phyloP scores from a whole-genome alignment of 1,140 invertebrate species.

The Bemisia tabaci region DNA sequence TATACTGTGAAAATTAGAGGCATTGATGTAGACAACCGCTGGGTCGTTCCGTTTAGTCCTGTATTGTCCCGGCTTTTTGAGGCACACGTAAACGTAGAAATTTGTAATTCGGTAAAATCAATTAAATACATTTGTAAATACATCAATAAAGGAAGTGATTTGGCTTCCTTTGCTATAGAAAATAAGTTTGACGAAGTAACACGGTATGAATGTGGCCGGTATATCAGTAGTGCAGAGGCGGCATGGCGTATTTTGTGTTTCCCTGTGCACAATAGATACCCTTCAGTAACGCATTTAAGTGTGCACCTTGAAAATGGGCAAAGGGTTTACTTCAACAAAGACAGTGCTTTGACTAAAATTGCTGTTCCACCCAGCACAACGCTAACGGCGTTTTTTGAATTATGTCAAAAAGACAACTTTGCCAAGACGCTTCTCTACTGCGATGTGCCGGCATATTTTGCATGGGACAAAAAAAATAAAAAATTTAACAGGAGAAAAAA shows the following conservation, averaged over 20 bases:
- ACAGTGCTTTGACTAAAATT: constrained; percentile 22
- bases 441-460: constrained; percentile 26
- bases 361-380: constrained; percentile 28
- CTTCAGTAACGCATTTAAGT: constrained; percentile 24
- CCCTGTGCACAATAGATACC: constrained; percentile 21
- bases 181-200: constrained; percentile 27
- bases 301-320: constrained; percentile 28
- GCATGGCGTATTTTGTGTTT: constrained; percentile 28
- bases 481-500: constrained; percentile 18
- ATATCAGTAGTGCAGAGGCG: constrained; percentile 33
- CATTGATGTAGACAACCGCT: constrained; percentile 25
- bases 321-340: constrained; percentile 21
- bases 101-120: constrained; percentile 24
- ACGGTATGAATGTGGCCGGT: constrained; percentile 30
- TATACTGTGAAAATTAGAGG: constrained; percentile 9
- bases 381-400: constrained; percentile 30
- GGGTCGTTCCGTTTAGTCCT: constrained; percentile 29
- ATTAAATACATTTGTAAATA: too few relatives aligned
- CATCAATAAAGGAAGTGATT: constrained; percentile 29
- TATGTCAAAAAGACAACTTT: constrained; percentile 26
- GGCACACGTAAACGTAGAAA: constrained; percentile 17
- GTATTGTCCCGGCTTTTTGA: neutral
- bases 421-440: constrained; percentile 24
- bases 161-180: constrained; percentile 1
- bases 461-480: constrained; percentile 21